Evolutionary conservation across 2,888 invertebrate genomes (phyloP).

Genomic region (Leptopilina syphax): DNA sequence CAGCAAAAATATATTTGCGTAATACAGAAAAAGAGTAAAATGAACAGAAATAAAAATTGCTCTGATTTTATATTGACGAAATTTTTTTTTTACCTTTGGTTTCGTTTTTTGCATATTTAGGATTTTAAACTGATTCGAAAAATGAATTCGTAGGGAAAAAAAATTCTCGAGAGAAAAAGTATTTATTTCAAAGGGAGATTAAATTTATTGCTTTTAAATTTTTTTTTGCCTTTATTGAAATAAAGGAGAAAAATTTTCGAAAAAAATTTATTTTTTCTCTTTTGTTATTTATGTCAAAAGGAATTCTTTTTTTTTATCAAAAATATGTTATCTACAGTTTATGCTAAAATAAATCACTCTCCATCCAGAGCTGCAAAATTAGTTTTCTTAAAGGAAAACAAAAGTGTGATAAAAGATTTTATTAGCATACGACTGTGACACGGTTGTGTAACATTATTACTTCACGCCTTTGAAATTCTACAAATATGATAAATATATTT

Average conservation of each 20-base stretch:
- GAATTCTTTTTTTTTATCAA: constrained; percentile 8
- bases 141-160: no score
- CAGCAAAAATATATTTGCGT: constrained; percentile 1
- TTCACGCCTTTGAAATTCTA: constrained; percentile 19
- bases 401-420: constrained; percentile 16
- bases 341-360: constrained; percentile 33
- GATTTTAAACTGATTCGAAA: no score
- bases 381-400: constrained; percentile 30
- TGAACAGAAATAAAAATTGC: background rate
- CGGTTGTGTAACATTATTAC: constrained; percentile 29
- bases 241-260: background rate
- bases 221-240: no score
- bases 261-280: background rate
- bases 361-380: constrained; percentile 16
- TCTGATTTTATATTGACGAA: background rate
- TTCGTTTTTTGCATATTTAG: no score
- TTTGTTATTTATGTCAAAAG: background rate
- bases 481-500: constrained; percentile 25
- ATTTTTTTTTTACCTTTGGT: no score
- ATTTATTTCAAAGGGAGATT: no score
- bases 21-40: background rate
- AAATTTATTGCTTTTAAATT: no score
- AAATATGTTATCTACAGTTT: constrained; percentile 1
- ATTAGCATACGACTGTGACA: constrained; percentile 28
- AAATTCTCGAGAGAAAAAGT: no score